phyloP scores from a whole-genome alignment of 2,113 vertebrate species.

The Dermatemys mawii region DNA sequence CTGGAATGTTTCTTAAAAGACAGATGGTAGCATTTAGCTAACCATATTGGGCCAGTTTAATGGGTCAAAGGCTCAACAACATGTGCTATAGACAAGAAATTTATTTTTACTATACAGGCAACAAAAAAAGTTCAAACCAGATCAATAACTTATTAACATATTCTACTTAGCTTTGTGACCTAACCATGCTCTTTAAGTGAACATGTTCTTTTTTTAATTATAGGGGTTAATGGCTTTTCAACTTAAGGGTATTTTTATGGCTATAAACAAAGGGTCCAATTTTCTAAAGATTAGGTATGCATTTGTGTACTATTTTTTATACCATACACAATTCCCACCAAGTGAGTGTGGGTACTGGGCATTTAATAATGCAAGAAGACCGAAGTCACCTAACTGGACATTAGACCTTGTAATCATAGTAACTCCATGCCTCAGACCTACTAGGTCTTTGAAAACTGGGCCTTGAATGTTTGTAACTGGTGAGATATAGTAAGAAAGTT shows the following conservation, averaged over 20 bases:
- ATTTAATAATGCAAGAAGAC: neutral
- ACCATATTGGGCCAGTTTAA: neutral
- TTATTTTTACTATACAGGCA: neutral
- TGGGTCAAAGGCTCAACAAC: neutral
- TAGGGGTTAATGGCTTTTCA: neutral
- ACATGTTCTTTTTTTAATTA: neutral
- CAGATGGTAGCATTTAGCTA: neutral
- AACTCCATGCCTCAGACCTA: rapidly evolving
- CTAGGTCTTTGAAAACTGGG: neutral
- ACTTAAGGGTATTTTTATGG: neutral
- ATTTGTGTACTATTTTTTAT: neutral
- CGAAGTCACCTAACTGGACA: neutral
- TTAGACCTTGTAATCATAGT: neutral
- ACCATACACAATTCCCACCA: neutral
- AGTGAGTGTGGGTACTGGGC: neutral
- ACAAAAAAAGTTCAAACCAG: neutral
- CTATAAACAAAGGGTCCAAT: neutral
- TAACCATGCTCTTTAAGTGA: neutral
- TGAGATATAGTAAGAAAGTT: neutral
- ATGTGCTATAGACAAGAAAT: neutral
- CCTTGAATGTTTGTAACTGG: neutral
- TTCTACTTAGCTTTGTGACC: neutral
- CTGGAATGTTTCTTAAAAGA: neutral
- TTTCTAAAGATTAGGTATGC: neutral
- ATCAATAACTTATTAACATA: neutral